Percentiles rank a stretch among this genome's conserved stretches.
Evolutionary conservation across 2,888 invertebrate genomes (phyloP).

Genomic region (Rhamnusium bicolor): DNA sequence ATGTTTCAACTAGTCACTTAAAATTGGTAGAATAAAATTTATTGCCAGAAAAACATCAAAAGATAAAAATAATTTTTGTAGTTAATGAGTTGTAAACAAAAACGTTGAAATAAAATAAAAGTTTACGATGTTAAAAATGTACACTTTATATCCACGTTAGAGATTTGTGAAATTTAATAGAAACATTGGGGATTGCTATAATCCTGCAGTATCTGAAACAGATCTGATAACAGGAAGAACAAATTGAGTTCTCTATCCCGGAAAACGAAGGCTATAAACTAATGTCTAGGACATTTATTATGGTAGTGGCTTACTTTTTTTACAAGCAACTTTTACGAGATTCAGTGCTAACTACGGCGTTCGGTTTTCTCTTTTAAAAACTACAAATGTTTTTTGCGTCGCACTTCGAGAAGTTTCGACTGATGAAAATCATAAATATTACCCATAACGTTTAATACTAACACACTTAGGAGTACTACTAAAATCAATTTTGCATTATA

Average conservation of each 20-base stretch:
- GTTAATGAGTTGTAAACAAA: slow-evolving; percentile 12
- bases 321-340: slow-evolving; percentile 10
- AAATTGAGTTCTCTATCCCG: slow-evolving; percentile 52
- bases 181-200: slow-evolving; percentile 46
- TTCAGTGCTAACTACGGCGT: slow-evolving; percentile 16
- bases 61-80: background rate
- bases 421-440: too few relatives aligned
- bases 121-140: slow-evolving; percentile 1
- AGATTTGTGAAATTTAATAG: slow-evolving; percentile 47
- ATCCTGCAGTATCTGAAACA: slow-evolving; percentile 46
- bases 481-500: too few relatives aligned
- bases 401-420: background rate
- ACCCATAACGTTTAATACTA: too few relatives aligned
- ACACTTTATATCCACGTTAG: background rate
- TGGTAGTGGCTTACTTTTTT: slow-evolving; percentile 42
- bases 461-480: too few relatives aligned
- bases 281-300: slow-evolving; percentile 54
- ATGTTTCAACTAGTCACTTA: background rate
- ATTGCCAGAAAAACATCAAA: background rate
- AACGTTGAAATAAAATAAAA: background rate
- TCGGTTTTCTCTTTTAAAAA: background rate
- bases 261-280: slow-evolving; percentile 51
- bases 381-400: background rate
- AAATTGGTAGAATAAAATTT: background rate
- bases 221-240: slow-evolving; percentile 52